Evolutionary conservation across 2,888 invertebrate species (phyloP).

Genomic region (Sesamia inferens): DNA sequence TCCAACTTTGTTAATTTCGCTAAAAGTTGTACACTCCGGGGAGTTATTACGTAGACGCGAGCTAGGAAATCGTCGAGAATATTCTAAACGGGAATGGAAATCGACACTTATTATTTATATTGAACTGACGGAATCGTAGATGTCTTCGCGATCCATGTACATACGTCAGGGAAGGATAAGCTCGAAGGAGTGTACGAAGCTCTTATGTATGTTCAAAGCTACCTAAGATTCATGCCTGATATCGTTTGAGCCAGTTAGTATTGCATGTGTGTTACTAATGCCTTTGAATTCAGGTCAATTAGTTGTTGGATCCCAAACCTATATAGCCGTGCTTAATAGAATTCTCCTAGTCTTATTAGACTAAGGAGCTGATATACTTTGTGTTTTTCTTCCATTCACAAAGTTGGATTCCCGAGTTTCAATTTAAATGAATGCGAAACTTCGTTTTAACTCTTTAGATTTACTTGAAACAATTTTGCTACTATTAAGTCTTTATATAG

Average conservation of each 20-base stretch:
- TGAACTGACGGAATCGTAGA: conserved; percentile 52
- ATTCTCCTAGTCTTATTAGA: conserved; percentile 16
- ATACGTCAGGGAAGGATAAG: conserved; percentile 13
- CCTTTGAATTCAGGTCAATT: conserved; percentile 48
- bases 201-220: conserved; percentile 22
- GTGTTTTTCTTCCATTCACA: conserved; percentile 46
- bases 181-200: conserved; percentile 8
- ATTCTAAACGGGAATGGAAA: conserved; percentile 64
- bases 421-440: conserved; percentile 50
- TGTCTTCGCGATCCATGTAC: conserved; percentile 31
- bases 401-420: conserved; percentile 33
- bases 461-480: conserved; percentile 37
- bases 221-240: conserved; percentile 23
- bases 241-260: conserved; percentile 33
- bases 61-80: conserved; percentile 66
- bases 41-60: conserved; percentile 80
- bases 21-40: conserved; percentile 82
- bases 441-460: conserved; percentile 43
- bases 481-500: conserved; percentile 29
- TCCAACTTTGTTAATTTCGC: conserved; percentile 88
- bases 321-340: conserved; percentile 10
- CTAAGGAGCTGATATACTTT: conserved; percentile 7
- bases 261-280: conserved; percentile 32
- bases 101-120: conserved; percentile 63
- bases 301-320: neutral